Conservation (phyloP, 2,888 invertebrate species). For the Schrankia costaestrigalis region DNA sequence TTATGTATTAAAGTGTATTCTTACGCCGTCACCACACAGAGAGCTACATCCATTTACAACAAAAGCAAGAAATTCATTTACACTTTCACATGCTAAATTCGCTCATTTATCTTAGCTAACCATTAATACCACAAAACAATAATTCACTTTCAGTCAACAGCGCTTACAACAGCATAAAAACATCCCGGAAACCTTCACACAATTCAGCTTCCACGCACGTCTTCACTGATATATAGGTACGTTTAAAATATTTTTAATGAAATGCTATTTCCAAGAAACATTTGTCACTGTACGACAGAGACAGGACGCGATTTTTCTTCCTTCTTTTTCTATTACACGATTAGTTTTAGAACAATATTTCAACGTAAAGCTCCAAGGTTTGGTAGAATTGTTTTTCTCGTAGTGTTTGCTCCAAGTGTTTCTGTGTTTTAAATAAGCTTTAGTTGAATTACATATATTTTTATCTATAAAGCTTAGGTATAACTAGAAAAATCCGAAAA, state of each 20-base stretch:
- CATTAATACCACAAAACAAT: not conserved
- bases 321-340: conserved; percentile 44
- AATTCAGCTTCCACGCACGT: not conserved
- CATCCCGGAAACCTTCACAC: not conserved
- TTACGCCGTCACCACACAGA: no score
- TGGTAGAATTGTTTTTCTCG: conserved; percentile 28
- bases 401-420: not conserved
- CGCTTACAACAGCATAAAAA: not conserved
- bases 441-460: no score
- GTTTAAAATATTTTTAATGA: conserved; percentile 6
- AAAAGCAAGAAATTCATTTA: no score
- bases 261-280: conserved; percentile 17
- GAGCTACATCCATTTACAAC: no score
- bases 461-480: no score
- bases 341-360: conserved; percentile 38
- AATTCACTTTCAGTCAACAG: conserved; percentile 1
- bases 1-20: no score
- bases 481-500: no score
- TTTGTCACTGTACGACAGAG: conserved; percentile 17
- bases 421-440: no score
- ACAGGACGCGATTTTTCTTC: conserved; percentile 40
- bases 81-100: no score
- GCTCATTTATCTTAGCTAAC: no score
- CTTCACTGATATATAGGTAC: not conserved
- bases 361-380: conserved; percentile 28